Percentiles rank a stretch among this genome's conserved stretches.
phyloP scores from a whole-genome alignment of 2,113 vertebrate genomes.

The Caloenas nicobarica region DNA sequence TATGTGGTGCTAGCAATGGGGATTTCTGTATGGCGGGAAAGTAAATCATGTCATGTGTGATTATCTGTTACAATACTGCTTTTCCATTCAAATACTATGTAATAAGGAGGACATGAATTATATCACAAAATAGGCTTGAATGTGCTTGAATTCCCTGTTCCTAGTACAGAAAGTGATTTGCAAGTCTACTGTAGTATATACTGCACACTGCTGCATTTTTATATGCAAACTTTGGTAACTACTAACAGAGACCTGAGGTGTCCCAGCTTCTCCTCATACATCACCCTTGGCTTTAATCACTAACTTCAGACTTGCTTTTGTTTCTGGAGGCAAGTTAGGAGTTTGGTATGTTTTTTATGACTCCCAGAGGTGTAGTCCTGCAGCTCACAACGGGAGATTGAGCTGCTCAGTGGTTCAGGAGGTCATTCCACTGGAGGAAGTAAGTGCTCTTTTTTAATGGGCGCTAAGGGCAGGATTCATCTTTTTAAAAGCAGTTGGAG shows the following conservation, averaged over 20 bases:
- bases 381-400: not conserved
- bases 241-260: not conserved
- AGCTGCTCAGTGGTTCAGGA: not conserved
- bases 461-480: not conserved
- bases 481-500: not conserved
- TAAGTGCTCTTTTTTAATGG: constrained; percentile 11
- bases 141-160: not conserved
- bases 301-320: not conserved
- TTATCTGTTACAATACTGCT: not conserved
- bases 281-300: not conserved
- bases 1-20: not conserved
- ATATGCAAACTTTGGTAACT: not conserved
- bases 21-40: not conserved
- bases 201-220: not conserved
- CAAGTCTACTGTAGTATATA: not conserved
- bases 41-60: not conserved
- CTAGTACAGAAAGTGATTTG: not conserved
- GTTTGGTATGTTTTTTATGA: not conserved
- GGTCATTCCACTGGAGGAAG: constrained; percentile 40
- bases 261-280: not conserved
- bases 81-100: not conserved
- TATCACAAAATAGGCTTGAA: not conserved
- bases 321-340: not conserved
- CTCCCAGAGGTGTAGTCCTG: not conserved
- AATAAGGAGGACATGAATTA: not conserved